phyloP scores from a whole-genome alignment of 2,113 vertebrate species.

The Hiodon alosoides region DNA sequence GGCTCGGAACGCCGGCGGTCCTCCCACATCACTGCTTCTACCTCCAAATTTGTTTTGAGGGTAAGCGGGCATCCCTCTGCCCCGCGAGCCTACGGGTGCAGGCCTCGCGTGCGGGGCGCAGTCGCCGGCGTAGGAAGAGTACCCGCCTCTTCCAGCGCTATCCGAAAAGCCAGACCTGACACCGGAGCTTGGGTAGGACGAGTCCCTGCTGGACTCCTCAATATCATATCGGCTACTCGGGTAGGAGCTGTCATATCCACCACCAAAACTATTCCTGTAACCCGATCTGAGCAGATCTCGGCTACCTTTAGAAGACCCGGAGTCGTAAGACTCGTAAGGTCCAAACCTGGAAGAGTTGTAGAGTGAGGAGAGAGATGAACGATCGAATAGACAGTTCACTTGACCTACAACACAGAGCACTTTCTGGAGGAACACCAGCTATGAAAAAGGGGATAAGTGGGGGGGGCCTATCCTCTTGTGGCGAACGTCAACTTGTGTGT shows the following conservation, averaged over 20 bases:
- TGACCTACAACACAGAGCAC: constrained; percentile 21
- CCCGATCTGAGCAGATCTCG: constrained; percentile 82
- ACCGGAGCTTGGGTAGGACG: constrained; percentile 77
- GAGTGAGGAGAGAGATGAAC: constrained; percentile 62
- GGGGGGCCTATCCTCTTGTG: neutral
- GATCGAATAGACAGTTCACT: constrained; percentile 9
- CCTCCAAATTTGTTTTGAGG: constrained; percentile 78
- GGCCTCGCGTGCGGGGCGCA: constrained; percentile 80
- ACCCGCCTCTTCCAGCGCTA: constrained; percentile 79
- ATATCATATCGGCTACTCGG: constrained; percentile 66
- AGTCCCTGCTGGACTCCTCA: constrained; percentile 77
- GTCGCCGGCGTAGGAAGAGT: constrained; percentile 78
- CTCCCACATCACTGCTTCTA: constrained; percentile 83
- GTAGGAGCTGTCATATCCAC: constrained; percentile 78
- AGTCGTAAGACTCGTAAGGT: constrained; percentile 84
- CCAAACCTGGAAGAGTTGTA: constrained; percentile 84
- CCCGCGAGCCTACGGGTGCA: constrained; percentile 83
- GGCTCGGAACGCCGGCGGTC: constrained; percentile 79
- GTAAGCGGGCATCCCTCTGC: constrained; percentile 82
- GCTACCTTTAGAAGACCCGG: constrained; percentile 79
- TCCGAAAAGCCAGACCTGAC: constrained; percentile 85
- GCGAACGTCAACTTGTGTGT: neutral
- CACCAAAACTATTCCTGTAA: constrained; percentile 83
- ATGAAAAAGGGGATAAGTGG: neutral
- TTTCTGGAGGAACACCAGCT: neutral